Percentiles rank a stretch among this genome's conserved stretches.
These are phyloP conservation scores for Thunnus albacares DNA, from an alignment of 2,797 vertebrate genomes.

Conservation along the genomic window DNA sequence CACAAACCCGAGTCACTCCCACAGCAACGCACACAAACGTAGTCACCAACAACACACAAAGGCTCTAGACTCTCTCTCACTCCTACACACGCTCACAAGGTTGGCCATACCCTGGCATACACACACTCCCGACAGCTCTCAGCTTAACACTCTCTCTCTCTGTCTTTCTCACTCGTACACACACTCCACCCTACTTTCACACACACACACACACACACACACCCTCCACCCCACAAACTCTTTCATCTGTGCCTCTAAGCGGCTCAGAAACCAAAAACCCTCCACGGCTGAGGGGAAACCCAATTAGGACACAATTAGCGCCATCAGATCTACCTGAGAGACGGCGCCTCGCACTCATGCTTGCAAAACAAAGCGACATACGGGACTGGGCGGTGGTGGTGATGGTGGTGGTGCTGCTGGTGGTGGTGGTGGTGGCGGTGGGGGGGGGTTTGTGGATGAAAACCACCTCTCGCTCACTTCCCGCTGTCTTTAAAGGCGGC, in stretches of 20 bases:
- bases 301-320: constrained; percentile 71
- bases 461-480: constrained; percentile 5
- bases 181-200: constrained; percentile 8
- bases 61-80: constrained; percentile 29
- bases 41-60: constrained; percentile 15
- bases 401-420: background rate
- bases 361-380: constrained; percentile 65
- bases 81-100: constrained; percentile 9
- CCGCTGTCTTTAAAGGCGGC: constrained; percentile 37
- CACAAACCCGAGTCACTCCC: constrained; percentile 1
- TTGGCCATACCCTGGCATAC: constrained; percentile 23
- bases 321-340: constrained; percentile 68
- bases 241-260: constrained; percentile 54
- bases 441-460: background rate
- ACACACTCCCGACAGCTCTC: constrained; percentile 25
- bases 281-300: constrained; percentile 28
- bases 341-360: background rate
- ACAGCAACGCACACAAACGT: constrained; percentile 23
- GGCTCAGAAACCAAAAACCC: constrained; percentile 51
- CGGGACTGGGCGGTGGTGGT: constrained; percentile 15
- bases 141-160: constrained; percentile 21
- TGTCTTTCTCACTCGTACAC: constrained; percentile 12
- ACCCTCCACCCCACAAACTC: constrained; percentile 20
- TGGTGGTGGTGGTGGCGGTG: constrained; percentile 1
- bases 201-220: constrained; percentile 26